Evolutionary conservation across 2,888 invertebrate species (phyloP), one percentile per base, ranked within the genome.

Genomic region (Anaspis maculata): DNA sequence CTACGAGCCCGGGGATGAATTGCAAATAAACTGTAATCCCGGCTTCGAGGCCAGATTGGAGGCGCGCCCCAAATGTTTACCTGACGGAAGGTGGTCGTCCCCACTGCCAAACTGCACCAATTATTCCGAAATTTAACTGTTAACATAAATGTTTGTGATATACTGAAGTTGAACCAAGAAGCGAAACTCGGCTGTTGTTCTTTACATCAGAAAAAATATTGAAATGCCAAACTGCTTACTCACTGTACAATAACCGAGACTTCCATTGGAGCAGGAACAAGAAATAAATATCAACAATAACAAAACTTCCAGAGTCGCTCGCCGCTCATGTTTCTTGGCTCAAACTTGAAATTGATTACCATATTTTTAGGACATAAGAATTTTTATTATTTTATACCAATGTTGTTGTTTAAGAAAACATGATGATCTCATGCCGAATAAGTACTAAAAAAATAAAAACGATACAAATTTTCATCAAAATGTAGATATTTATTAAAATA

Each of bases 1-100:
- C 59, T 83, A 82, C 63, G 80, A 80, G 57, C 79, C 82, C 9
- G 81, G 81, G 16, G 81, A 83, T 56, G 76, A 74, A 46, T 68
- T 82, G 45, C 77, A 77, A 56, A 76, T 82, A 28, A 76, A 74
- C 34, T 83, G 83, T 54, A 72, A 76, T 34, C 74, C 77, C 4
- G 81, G 81, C 22, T 81, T 73, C 57, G 74, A 76, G 47, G 46
- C 61, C 10, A 51, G 52, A 28, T 30, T 62, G 21, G 57, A 59
- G 38, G 54, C 58, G 13, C 69, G 74, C 51, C 76, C 79, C 3
- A 73, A 73, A 38, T 80, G 80, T 55, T 67, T 73, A 30, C 69
- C 74, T 16, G 76, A 79, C 51, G 82, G 82, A 25, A 73, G 73
- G 46, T 82, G 82, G 82, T 79, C 78, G 11, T 71, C 71, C 15